These are phyloP conservation scores for Leuctra nigra DNA, from an alignment of 2,888 invertebrate genomes.

Conservation along the genomic window DNA sequence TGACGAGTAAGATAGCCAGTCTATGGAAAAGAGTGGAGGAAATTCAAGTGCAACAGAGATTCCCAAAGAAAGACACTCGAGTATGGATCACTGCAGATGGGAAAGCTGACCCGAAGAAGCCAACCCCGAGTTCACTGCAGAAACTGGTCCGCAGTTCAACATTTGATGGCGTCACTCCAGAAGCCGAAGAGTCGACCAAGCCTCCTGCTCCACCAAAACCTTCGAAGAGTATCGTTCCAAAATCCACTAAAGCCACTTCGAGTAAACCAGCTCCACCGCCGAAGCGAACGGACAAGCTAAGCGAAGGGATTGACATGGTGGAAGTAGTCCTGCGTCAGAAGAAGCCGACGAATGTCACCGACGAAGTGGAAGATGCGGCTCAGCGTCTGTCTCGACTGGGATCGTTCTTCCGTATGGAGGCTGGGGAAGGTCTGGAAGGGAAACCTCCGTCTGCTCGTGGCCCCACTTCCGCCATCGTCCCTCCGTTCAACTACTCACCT, in stretches of 20 bases:
- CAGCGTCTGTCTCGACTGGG: conserved; percentile 44
- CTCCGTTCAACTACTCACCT: conserved; percentile 45
- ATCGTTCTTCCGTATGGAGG: conserved; percentile 45
- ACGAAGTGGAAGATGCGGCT: conserved; percentile 35
- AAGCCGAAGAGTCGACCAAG: conserved; percentile 19
- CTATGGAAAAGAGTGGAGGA: conserved; percentile 75
- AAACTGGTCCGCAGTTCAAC: conserved; percentile 56
- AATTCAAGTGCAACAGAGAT: conserved; percentile 50
- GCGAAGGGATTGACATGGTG: conserved; percentile 14
- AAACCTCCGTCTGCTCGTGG: conserved; percentile 28
- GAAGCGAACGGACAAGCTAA: background rate
- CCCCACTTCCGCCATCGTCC: conserved; percentile 41
- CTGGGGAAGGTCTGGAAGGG: conserved; percentile 32
- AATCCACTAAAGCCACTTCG: background rate
- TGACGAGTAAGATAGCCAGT: conserved; percentile 72
- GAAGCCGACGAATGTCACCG: conserved; percentile 2
- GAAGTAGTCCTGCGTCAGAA: conserved; percentile 21
- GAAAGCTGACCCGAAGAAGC: background rate
- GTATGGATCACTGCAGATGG: conserved; percentile 48
- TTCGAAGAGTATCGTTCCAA: background rate
- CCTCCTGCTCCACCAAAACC: background rate
- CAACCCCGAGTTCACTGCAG: background rate
- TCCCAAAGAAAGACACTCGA: conserved; percentile 50
- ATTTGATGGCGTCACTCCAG: conserved; percentile 47
- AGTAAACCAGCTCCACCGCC: background rate